Evolutionary conservation across 2,797 vertebrate genomes (phyloP).

Genomic region (Rhinella marina): DNA sequence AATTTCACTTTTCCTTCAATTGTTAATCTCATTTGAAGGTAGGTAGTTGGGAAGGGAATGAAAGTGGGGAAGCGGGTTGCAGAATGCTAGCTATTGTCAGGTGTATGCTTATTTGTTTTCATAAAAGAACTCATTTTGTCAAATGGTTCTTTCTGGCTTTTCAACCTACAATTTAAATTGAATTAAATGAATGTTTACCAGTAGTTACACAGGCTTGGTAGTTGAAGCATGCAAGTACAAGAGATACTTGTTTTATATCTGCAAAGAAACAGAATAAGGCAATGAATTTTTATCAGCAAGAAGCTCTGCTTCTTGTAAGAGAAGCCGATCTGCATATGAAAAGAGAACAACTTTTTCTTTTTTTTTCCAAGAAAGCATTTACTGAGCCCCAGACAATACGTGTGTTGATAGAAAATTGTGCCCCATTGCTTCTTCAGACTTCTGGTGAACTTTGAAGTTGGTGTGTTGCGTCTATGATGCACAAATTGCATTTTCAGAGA

Average conservation of each 20-base stretch:
- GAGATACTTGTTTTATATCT: constrained; percentile 56
- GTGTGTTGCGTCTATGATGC: not conserved
- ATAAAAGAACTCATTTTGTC: constrained; percentile 59
- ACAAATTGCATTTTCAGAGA: constrained; percentile 4
- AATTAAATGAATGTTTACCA: constrained; percentile 47
- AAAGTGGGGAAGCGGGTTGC: not conserved
- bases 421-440: constrained; percentile 4
- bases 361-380: constrained; percentile 17
- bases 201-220: constrained; percentile 58
- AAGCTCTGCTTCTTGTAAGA: constrained; percentile 14
- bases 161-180: constrained; percentile 33
- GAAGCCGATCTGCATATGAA: constrained; percentile 45
- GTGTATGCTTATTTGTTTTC: constrained; percentile 48
- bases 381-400: constrained; percentile 23
- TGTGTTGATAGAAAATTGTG: constrained; percentile 25
- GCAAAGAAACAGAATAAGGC: constrained; percentile 53
- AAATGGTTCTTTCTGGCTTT: constrained; percentile 29
- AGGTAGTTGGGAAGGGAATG: constrained; percentile 9
- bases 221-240: constrained; percentile 51
- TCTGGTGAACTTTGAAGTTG: not conserved
- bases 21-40: constrained; percentile 29
- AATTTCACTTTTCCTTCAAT: not conserved
- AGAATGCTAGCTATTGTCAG: constrained; percentile 32
- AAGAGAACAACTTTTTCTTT: constrained; percentile 4
- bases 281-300: constrained; percentile 56